Evolutionary conservation across 92 coral and sea anemone species (phyloP), one percentile per base, ranked within the genome.

Genomic region (Epizoanthus rinbou): DNA sequence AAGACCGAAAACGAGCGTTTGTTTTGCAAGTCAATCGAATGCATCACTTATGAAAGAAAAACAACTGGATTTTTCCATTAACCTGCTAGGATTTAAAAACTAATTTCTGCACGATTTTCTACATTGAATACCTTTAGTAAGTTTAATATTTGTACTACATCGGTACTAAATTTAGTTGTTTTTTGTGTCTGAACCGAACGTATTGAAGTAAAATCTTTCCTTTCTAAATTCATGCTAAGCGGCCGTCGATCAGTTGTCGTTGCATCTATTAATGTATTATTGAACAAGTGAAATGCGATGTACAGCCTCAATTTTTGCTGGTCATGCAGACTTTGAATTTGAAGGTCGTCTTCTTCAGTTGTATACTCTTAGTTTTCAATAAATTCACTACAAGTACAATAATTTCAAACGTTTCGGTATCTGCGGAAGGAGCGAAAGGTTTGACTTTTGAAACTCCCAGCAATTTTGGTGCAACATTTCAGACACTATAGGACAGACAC

Each of bases 231-330:
- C 82, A 78, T 78, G 82, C 82, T 41, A 78, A 43, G 82, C 82
- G 82, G 57, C 71, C 66, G 82, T 63, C 82, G 82, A 62, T 78
- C 66, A 63, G 63, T 60, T 78, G 63, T 65, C 82, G 64, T 41
- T 78, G 64, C 82, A 78, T 78, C 72, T 78, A 78, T 78, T 78
- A 78, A 62, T 78, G 70, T 78, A 78, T 78, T 78, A 78, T 78
- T 78, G 70, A 78, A 62, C 64, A 35, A 78, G 71, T 62, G 82
- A 78, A 78, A 78, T 60, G 82, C 71, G 82, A 78, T 78, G 82
- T 78, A 78, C 63, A 78, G 22, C 23, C 70, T 78, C 62, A 78
- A 59, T 62, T 60, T 78, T 78, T 78, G 82, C 47, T 78, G 54
- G 54, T 63, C 82, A 63, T 60, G 71, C 28, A 78, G 66, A 63